These are phyloP conservation scores for Dasypolia templi DNA, from an alignment of 2,888 invertebrate genomes.

Conservation along the genomic window DNA sequence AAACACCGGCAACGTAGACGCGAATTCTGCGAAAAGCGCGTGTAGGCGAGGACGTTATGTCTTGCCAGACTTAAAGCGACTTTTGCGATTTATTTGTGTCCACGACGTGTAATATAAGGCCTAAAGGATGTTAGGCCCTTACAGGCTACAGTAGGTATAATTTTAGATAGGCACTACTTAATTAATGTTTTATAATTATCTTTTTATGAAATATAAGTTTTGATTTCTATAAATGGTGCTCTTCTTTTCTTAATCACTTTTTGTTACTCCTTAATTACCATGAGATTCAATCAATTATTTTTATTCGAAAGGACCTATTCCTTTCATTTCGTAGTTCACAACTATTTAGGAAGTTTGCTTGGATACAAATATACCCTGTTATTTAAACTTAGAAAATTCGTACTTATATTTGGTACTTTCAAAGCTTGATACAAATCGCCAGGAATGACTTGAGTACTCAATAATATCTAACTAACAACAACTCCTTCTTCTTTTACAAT, in stretches of 20 bases:
- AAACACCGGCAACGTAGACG: neutral
- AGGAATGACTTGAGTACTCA: slow-evolving; percentile 12
- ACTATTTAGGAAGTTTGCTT: neutral
- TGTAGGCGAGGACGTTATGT: too few species aligned
- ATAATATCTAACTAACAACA: slow-evolving; percentile 40
- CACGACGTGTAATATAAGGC: too few species aligned
- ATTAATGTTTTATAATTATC: neutral
- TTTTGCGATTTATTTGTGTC: too few species aligned
- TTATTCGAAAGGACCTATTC: neutral
- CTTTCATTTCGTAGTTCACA: neutral
- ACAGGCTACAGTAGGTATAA: too few species aligned
- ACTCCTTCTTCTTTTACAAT: slow-evolving; percentile 73
- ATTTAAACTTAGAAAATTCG: slow-evolving; percentile 11
- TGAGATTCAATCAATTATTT: neutral
- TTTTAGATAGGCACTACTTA: too few species aligned
- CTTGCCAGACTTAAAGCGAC: too few species aligned
- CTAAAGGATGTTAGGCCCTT: too few species aligned
- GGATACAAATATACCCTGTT: slow-evolving; percentile 27
- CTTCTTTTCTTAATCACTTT: neutral
- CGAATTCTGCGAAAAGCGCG: neutral
- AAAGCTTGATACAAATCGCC: slow-evolving; percentile 18
- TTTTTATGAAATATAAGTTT: neutral
- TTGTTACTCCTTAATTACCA: neutral
- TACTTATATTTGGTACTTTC: slow-evolving; percentile 44
- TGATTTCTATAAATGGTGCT: neutral